phyloP scores from a whole-genome alignment of 2,797 vertebrate genomes.

The Aeoliscus strigatus region DNA sequence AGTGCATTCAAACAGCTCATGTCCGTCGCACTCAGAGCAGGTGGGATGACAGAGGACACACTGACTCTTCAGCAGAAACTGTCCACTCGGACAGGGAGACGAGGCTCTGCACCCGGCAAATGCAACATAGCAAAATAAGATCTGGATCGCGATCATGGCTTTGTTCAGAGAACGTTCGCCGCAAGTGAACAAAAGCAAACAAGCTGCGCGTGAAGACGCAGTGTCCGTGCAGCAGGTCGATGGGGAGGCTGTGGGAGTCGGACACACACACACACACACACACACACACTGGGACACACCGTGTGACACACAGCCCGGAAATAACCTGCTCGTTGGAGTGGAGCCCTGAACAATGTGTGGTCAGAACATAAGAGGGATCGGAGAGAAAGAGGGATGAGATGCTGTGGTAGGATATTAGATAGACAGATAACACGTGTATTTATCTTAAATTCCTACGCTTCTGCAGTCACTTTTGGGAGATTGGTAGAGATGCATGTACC shows the following conservation, averaged over 20 bases:
- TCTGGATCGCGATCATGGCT: constrained; percentile 52
- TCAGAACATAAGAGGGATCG: too few relatives aligned
- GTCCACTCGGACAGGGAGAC: constrained; percentile 70
- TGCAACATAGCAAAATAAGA: constrained; percentile 37
- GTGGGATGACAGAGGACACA: constrained; percentile 79
- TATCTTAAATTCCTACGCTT: too few relatives aligned
- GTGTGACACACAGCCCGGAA: constrained; percentile 30
- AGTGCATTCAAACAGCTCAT: constrained; percentile 79
- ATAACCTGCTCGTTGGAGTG: constrained; percentile 58
- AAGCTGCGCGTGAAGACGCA: constrained; percentile 24
- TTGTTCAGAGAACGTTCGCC: constrained; percentile 15
- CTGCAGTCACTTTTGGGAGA: too few relatives aligned
- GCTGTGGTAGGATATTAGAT: too few relatives aligned
- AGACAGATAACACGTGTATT: too few relatives aligned
- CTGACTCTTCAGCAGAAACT: constrained; percentile 73
- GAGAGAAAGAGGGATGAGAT: too few relatives aligned
- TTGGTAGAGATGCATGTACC: too few relatives aligned
- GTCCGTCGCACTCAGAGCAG: constrained; percentile 77
- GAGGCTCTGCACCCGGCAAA: constrained; percentile 46
- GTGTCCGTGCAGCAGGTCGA: constrained; percentile 53
- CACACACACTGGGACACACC: constrained; percentile 28
- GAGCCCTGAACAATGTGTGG: constrained; percentile 52
- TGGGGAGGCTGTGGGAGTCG: too few relatives aligned
- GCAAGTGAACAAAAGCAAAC: constrained; percentile 12
- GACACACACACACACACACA: too few relatives aligned